phyloP scores from a whole-genome alignment of 1,140 invertebrate genomes.

The Conus ventricosus region DNA sequence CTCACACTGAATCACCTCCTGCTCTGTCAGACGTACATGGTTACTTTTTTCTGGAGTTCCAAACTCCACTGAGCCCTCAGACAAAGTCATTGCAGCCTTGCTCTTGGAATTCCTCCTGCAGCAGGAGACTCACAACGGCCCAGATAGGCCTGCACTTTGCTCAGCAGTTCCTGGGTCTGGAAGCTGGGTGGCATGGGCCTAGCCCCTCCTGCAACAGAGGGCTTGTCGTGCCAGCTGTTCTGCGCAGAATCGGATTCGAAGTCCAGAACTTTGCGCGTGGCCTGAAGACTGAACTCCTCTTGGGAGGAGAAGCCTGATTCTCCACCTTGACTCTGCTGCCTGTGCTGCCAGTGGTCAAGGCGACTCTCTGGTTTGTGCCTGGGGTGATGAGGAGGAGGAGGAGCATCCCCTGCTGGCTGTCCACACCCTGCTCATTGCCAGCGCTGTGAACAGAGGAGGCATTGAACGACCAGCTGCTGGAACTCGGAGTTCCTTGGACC shows the following conservation, averaged over 20 bases:
- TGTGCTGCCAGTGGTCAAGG: not conserved
- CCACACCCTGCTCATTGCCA: conserved; percentile 30
- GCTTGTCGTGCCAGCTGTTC: conserved; percentile 24
- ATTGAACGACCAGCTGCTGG: conserved; percentile 62
- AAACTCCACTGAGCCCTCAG: conserved; percentile 20
- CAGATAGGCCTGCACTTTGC: conserved; percentile 34
- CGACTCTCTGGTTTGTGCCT: not conserved
- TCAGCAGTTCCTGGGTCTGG: conserved; percentile 36
- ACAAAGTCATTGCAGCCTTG: not conserved
- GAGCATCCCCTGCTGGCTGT: conserved; percentile 41
- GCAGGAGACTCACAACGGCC: conserved; percentile 23
- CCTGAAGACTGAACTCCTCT: conserved; percentile 60
- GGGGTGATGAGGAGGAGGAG: conserved; percentile 34
- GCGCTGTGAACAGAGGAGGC: conserved; percentile 58
- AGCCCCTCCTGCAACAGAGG: not conserved
- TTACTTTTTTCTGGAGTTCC: conserved; percentile 15
- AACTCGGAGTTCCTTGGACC: conserved; percentile 50
- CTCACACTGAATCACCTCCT: conserved; percentile 27
- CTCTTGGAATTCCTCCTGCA: not conserved
- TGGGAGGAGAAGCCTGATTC: conserved; percentile 40
- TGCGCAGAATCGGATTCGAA: conserved; percentile 56
- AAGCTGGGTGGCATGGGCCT: not conserved
- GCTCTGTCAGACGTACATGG: conserved; percentile 26
- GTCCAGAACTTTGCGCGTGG: conserved; percentile 61
- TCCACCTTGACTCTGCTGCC: conserved; percentile 11